phyloP scores from a whole-genome alignment of 1,140 invertebrate genomes.

The Ips typographus region DNA sequence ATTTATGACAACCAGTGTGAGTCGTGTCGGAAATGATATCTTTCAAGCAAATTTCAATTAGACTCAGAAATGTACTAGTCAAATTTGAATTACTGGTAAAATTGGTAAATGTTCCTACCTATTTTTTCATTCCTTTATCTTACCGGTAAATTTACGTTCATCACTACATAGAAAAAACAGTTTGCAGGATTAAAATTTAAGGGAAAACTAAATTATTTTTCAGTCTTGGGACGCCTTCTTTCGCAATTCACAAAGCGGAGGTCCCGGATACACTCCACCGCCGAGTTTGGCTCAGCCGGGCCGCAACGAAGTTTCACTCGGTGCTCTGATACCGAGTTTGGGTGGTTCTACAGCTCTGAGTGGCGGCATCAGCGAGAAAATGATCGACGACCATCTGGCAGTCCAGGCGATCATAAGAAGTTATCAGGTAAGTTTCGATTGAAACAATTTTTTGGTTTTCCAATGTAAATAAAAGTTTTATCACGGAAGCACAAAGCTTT shows the following conservation, averaged over 20 bases:
- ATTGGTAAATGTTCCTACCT: no score
- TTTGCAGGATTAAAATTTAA: not conserved
- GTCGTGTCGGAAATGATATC: no score
- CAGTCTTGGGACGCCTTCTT: constrained; percentile 99
- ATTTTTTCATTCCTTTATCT: no score
- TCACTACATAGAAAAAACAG: not conserved
- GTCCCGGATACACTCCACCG: constrained; percentile 83
- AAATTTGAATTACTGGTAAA: no score
- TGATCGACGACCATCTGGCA: constrained; percentile 97
- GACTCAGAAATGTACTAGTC: no score
- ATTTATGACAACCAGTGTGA: no score
- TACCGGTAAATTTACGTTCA: no score
- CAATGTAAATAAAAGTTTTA: no score
- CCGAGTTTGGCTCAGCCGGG: constrained; percentile 74
- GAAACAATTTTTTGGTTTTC: no score
- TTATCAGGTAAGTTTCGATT: constrained; percentile 88
- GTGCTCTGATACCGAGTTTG: constrained; percentile 61
- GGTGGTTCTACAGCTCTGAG: constrained; percentile 49
- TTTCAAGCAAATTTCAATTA: no score
- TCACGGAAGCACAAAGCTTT: no score
- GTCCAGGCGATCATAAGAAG: constrained; percentile 98
- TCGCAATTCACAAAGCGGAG: constrained; percentile 79
- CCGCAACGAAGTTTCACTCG: constrained; percentile 73
- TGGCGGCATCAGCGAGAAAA: constrained; percentile 75
- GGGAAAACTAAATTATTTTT: constrained; percentile 46